These are phyloP conservation scores for Plemyria rubiginata DNA, from an alignment of 2,888 invertebrate species.

Conservation along the genomic window DNA sequence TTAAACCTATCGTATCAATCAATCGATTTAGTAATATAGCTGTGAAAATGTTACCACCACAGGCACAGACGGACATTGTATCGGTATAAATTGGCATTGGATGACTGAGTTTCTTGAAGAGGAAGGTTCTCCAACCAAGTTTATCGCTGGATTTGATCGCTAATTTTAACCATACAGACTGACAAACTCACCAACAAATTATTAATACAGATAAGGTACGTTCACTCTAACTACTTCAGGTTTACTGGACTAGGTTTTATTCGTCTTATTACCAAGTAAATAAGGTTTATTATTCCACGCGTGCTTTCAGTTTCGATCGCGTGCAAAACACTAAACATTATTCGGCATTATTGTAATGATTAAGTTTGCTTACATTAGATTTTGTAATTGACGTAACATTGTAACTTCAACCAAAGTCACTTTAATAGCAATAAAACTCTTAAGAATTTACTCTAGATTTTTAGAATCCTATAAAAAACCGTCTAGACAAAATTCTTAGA, in stretches of 20 bases:
- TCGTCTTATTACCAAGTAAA: slow-evolving; percentile 6
- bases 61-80: too few species aligned
- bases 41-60: too few species aligned
- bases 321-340: slow-evolving; percentile 32
- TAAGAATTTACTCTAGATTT: too few species aligned
- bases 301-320: slow-evolving; percentile 39
- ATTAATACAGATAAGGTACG: background rate
- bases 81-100: background rate
- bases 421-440: background rate
- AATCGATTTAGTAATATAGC: too few species aligned
- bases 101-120: background rate
- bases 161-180: background rate
- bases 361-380: slow-evolving; percentile 21
- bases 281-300: slow-evolving; percentile 19
- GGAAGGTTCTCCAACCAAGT: background rate
- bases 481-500: too few species aligned
- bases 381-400: slow-evolving; percentile 16
- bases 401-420: background rate
- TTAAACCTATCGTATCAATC: too few species aligned
- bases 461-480: too few species aligned
- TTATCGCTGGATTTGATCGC: background rate
- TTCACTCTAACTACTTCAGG: slow-evolving; percentile 6
- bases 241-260: background rate
- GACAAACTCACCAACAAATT: slow-evolving; percentile 1
- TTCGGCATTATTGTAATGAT: slow-evolving; percentile 12